Base-by-base conservation (phyloP, 64 coral and sea anemone species). In the Actinia tenebrosa region DNA sequence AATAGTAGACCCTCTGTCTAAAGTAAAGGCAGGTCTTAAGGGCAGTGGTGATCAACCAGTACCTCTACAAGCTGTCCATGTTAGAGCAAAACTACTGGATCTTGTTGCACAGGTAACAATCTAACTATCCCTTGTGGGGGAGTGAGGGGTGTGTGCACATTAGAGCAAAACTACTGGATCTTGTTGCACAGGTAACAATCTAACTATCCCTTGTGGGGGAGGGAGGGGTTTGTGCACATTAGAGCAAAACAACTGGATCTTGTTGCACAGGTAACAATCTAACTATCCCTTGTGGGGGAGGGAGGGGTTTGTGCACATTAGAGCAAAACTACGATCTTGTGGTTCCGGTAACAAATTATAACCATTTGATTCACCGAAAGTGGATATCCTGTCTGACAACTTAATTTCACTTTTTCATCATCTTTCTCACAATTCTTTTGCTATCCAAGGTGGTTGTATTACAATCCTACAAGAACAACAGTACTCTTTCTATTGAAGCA, bases 381-480 rank as follows among this genome's bases (percentile, higher is more conserved):
- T 66, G 58, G 17, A 9, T 69, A 27, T 75, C 25, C 13, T 14
- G 11, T 11, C 13, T 75, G 22, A 30, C 25, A 37, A 1, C 15
- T 75, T 75, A 10, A n/a, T 30, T 75, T 26, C 64, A 22, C 23
- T 37, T 75, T 75, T 66, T 66, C 63, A 23, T 10, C 7, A 5
- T 66, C 20, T n/a, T n/a, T 3, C 63, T 66, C 6, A 66, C 7
- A 58, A 42, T 25, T 42, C 50, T 53, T 30, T n/a, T 88, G 2
- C 77, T 86, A 47, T 58, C 44, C 3, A 17, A 95, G 90, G 96
- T 98, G 61, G 91, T 98, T 9, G 96, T 98, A 30, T 86, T 98
- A 18, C 96, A 98, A 83, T 84, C 88, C 2, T 98, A 98, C 86
- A 92, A 85, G 64, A 98, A 98, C 56, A 90, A 68, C 85, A 94